These are phyloP conservation scores for Plutomurus gul DNA, from an alignment of 1,140 invertebrate species.

Conservation along the genomic window DNA sequence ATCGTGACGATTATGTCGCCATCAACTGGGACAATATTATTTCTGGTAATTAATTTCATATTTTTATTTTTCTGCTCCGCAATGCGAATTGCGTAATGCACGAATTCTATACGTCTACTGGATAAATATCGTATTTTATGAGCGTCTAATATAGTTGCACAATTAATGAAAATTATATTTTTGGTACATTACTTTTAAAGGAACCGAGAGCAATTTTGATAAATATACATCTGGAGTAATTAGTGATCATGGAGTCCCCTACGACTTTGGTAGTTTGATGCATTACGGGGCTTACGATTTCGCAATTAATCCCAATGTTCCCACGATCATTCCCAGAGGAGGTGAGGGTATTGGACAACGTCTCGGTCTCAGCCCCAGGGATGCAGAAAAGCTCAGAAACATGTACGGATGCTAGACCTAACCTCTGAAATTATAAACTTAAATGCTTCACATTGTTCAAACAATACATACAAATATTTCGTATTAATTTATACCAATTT, in stretches of 20 bases:
- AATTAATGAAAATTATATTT: background rate
- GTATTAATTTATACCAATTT: no score
- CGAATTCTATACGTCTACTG: background rate
- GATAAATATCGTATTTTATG: background rate
- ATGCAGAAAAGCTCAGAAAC: constrained; percentile 71
- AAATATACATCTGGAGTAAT: constrained; percentile 21
- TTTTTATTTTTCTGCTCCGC: background rate
- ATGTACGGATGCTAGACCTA: constrained; percentile 67
- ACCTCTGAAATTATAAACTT: background rate
- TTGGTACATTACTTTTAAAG: background rate
- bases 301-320: constrained; percentile 41
- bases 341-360: constrained; percentile 64
- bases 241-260: constrained; percentile 35
- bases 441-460: background rate
- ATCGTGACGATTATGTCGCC: constrained; percentile 68
- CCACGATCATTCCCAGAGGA: constrained; percentile 23
- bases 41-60: constrained; percentile 55
- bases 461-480: no score
- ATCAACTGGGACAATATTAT: constrained; percentile 70
- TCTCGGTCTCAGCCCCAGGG: constrained; percentile 69
- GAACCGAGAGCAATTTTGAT: constrained; percentile 36
- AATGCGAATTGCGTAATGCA: background rate
- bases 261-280: constrained; percentile 51
- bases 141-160: background rate
- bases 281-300: constrained; percentile 51